Evolutionary conservation across 2,888 invertebrate species (phyloP).

Genomic region (Rotaria socialis): DNA sequence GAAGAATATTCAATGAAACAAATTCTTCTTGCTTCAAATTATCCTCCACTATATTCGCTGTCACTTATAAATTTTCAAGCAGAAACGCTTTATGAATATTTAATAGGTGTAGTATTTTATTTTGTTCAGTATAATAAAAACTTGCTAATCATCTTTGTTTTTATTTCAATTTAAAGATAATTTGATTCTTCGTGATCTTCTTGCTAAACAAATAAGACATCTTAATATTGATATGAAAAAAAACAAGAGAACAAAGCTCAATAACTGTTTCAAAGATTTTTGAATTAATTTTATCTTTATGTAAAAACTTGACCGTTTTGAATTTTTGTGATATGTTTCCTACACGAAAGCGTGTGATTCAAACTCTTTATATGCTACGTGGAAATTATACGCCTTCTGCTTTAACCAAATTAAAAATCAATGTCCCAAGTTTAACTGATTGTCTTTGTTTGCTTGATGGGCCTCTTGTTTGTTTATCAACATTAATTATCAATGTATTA

Average conservation of each 20-base stretch:
- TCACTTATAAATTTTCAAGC: not conserved
- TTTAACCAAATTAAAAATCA: not conserved
- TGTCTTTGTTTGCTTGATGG: constrained; percentile 4
- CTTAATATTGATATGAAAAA: not conserved
- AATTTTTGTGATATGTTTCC: constrained; percentile 22
- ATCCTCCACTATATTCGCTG: not conserved
- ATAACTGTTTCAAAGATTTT: no score
- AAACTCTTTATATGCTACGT: not conserved
- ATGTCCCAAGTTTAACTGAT: not conserved
- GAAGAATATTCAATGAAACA: not conserved
- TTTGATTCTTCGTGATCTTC: not conserved
- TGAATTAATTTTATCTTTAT: no score
- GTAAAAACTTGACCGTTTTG: no score
- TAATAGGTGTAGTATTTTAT: not conserved
- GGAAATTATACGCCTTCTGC: not conserved
- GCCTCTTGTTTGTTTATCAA: not conserved
- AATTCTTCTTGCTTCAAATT: not conserved
- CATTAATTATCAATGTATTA: not conserved
- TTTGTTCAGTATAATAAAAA: not conserved
- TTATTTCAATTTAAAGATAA: not conserved
- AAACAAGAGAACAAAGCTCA: not conserved
- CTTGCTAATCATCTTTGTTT: not conserved
- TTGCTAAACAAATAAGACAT: not conserved
- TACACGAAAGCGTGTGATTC: not conserved
- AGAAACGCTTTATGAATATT: not conserved